Conservation (phyloP, 2,888 invertebrate genomes). For the Trissoscelio sp. region DNA sequence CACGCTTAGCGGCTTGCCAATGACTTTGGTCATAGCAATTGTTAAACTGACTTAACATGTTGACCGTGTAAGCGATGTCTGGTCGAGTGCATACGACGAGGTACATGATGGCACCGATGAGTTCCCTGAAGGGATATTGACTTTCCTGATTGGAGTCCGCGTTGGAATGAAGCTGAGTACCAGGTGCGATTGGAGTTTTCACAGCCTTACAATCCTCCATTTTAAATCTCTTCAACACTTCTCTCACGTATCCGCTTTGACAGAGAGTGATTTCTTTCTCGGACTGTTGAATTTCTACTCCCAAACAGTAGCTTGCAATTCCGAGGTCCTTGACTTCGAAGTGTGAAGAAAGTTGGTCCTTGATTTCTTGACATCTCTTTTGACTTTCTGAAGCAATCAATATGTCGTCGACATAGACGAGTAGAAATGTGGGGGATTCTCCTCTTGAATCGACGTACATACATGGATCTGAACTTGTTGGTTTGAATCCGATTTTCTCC, state of each 20-base stretch:
- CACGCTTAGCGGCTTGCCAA: slow-evolving; percentile 57
- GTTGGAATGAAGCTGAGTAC: not conserved
- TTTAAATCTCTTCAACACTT: slow-evolving; percentile 70
- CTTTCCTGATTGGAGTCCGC: too few relatives aligned
- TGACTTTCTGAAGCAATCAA: slow-evolving; percentile 53
- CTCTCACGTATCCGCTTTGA: slow-evolving; percentile 70
- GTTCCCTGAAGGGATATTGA: slow-evolving; percentile 37
- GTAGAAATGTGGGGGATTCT: not conserved
- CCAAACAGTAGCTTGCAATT: slow-evolving; percentile 66
- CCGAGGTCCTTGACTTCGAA: slow-evolving; percentile 71
- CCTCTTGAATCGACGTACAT: slow-evolving; percentile 48
- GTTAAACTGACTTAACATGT: slow-evolving; percentile 64
- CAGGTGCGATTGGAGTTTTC: slow-evolving; percentile 67
- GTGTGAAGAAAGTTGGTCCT: slow-evolving; percentile 44
- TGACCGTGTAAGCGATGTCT: slow-evolving; percentile 65
- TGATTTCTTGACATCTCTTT: slow-evolving; percentile 54
- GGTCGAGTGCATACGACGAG: slow-evolving; percentile 58
- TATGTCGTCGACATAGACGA: not conserved
- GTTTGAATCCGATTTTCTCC: slow-evolving; percentile 54
- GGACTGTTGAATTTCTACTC: slow-evolving; percentile 69
- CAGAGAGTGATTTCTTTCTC: slow-evolving; percentile 31
- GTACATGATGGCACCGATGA: slow-evolving; percentile 62
- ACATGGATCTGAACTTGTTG: slow-evolving; percentile 67
- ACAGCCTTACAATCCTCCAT: slow-evolving; percentile 74
- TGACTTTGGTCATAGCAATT: slow-evolving; percentile 12